These are phyloP conservation scores for Buphagus erythrorhynchus DNA, from an alignment of 2,797 vertebrate species.

Conservation along the genomic window DNA sequence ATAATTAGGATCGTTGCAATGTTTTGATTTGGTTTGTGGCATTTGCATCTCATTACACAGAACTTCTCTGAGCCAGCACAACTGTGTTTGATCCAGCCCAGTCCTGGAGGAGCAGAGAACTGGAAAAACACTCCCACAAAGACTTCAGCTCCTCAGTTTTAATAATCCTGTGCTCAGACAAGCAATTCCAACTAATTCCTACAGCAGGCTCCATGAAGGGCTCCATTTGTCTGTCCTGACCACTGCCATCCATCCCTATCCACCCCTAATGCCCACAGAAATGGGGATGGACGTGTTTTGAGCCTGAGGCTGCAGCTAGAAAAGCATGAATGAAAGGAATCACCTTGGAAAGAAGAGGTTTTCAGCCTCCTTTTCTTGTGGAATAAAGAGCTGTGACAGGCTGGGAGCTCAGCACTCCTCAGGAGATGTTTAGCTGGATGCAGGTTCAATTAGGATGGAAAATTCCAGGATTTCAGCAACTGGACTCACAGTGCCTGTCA, in stretches of 20 bases:
- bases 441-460: background rate
- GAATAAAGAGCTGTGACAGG: background rate
- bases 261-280: background rate
- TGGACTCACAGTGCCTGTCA: background rate
- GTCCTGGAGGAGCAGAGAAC: background rate
- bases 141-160: background rate
- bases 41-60: background rate
- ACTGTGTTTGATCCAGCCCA: background rate
- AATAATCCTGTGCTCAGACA: background rate
- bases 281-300: background rate
- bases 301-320: background rate
- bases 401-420: background rate
- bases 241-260: background rate
- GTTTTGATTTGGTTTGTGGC: background rate
- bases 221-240: background rate
- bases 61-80: background rate
- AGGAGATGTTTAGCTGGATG: background rate
- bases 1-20: background rate
- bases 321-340: background rate
- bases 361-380: background rate
- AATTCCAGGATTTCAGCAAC: background rate
- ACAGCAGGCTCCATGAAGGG: background rate
- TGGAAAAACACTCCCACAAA: background rate
- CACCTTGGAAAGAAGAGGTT: background rate
- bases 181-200: background rate